phyloP scores from a whole-genome alignment of 2,888 invertebrate genomes.

The Rhopalosiphum nymphaeae region DNA sequence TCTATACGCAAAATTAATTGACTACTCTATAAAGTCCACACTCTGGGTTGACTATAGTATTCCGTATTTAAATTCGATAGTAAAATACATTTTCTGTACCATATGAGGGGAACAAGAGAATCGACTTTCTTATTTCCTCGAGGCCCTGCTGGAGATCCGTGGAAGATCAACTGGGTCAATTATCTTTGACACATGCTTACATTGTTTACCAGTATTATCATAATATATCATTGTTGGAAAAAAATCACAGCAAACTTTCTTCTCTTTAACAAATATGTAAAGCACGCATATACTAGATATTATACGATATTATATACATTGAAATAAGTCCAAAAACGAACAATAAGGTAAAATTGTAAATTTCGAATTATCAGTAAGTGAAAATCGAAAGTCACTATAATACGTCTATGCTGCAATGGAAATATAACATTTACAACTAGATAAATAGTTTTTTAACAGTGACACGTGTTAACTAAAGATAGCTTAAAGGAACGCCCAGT shows the following conservation, averaged over 20 bases:
- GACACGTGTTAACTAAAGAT: background rate
- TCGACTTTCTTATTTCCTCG: conserved; percentile 61
- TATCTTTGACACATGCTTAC: conserved; percentile 59
- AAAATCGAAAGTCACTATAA: conserved; percentile 49
- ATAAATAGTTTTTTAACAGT: conserved; percentile 43
- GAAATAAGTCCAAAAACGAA: conserved; percentile 36
- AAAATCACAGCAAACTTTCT: conserved; percentile 52
- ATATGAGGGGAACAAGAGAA: conserved; percentile 53
- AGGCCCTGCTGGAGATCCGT: conserved; percentile 50
- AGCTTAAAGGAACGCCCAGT: conserved; percentile 27
- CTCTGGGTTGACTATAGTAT: background rate
- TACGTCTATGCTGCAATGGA: background rate
- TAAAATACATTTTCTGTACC: conserved; percentile 32
- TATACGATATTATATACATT: background rate
- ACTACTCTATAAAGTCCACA: conserved; percentile 15
- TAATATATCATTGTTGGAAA: conserved; percentile 57
- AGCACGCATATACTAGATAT: background rate
- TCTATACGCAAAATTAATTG: conserved; percentile 11
- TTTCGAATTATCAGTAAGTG: conserved; percentile 41
- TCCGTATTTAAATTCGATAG: conserved; percentile 37
- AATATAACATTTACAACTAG: conserved; percentile 4
- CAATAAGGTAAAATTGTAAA: conserved; percentile 41
- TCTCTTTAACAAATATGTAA: conserved; percentile 43
- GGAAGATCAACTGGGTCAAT: conserved; percentile 61
- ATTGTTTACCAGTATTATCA: conserved; percentile 59